Evolutionary conservation across 1,140 invertebrate species (phyloP).

Genomic region (Zaprionus capensis): DNA sequence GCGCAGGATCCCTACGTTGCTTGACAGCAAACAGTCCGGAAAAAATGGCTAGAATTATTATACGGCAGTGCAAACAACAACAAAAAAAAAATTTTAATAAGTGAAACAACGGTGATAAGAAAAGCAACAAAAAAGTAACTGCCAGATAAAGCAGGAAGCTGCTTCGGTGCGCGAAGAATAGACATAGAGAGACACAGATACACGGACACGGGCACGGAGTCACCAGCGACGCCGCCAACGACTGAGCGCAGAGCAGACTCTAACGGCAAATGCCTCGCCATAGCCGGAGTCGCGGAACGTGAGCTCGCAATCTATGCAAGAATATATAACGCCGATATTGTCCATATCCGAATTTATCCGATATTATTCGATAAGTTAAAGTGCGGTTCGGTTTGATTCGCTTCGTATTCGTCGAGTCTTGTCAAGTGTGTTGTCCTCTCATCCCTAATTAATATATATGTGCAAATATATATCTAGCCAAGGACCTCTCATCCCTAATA

Average conservation of each 20-base stretch:
- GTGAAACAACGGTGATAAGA: slow-evolving; percentile 53
- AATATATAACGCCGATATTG: too few species aligned
- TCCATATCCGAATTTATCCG: neutral
- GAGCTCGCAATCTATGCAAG: neutral
- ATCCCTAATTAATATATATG: neutral
- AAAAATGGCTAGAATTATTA: slow-evolving; percentile 79
- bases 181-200: neutral
- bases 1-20: slow-evolving; percentile 74
- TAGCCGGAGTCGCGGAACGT: neutral
- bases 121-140: slow-evolving; percentile 15
- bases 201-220: slow-evolving; percentile 1
- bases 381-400: neutral
- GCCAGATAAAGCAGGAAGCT: slow-evolving; percentile 19
- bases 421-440: neutral
- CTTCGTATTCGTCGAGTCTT: neutral
- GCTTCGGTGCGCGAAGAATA: slow-evolving; percentile 14
- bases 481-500: neutral
- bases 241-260: neutral
- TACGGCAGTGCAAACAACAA: slow-evolving; percentile 54
- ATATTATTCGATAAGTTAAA: slow-evolving; percentile 31
- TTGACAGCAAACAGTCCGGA: slow-evolving; percentile 69
- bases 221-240: neutral
- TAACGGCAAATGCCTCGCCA: neutral
- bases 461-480: neutral
- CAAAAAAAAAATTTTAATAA: slow-evolving; percentile 56